Evolutionary conservation across 2,797 vertebrate species (phyloP).

Genomic region (Ctenosaura bakeri): DNA sequence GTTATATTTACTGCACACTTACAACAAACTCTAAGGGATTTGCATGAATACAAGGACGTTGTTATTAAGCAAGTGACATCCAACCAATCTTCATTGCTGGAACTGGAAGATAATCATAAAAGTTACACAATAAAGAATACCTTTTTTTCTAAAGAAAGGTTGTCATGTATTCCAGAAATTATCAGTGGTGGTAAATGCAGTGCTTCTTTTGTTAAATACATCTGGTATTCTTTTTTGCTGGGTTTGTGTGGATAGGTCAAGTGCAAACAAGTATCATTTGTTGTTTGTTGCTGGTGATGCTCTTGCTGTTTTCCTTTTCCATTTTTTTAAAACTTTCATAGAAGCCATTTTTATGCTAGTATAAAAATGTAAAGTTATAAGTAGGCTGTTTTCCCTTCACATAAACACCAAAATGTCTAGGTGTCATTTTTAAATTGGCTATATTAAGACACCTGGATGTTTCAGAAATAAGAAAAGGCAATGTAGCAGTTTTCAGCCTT

Average conservation of each 20-base stretch:
- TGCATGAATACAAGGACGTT: constrained; percentile 67
- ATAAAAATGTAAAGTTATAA: constrained; percentile 55
- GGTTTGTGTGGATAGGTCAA: constrained; percentile 42
- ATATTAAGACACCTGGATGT: constrained; percentile 65
- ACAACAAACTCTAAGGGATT: constrained; percentile 72
- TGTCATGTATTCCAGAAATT: constrained; percentile 68
- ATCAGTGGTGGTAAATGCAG: constrained; percentile 57
- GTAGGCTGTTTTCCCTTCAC: constrained; percentile 66
- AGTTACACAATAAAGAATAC: constrained; percentile 45
- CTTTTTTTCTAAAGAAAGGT: constrained; percentile 68
- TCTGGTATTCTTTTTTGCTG: constrained; percentile 61
- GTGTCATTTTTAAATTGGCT: constrained; percentile 63
- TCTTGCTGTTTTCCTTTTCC: constrained; percentile 11
- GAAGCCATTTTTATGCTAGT: constrained; percentile 70
- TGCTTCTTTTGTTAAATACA: constrained; percentile 60
- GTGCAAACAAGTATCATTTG: constrained; percentile 45
- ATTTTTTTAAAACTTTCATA: constrained; percentile 35
- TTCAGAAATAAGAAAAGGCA: constrained; percentile 27
- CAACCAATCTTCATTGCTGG: constrained; percentile 62
- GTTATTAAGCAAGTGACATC: constrained; percentile 73
- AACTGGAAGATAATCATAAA: constrained; percentile 38
- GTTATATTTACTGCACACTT: constrained; percentile 75
- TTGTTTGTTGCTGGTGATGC: background rate
- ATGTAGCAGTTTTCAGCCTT: constrained; percentile 41
- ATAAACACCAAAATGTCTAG: constrained; percentile 65